Base-by-base conservation (phyloP, 2,113 vertebrate genomes). In the Prietella phreatophila region DNA sequence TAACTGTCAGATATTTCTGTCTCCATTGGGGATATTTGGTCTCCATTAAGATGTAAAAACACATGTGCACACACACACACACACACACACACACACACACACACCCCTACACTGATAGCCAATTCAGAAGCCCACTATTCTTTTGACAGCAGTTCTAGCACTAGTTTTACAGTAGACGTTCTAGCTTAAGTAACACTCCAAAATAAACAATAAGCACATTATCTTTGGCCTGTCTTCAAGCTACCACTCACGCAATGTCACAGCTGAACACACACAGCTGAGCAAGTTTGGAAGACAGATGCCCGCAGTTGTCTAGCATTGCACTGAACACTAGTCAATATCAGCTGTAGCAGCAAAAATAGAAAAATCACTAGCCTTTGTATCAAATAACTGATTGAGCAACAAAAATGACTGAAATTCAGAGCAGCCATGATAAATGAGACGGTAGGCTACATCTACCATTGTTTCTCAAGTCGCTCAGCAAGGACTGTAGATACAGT, bases 141-240 rank as follows among this genome's bases (percentile, higher is more conserved):
- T 58, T 75, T 75, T 85, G 22, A 60, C 42, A 58, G 7, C 17
- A 1, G 1, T 39, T 25, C 56, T 82, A 81, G 55, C 79, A 58
- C n/a, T 22, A 39, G 80, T 20, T 3, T 22, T 61, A 15, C 20
- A 61, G 80, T 58, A 58, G 56, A 60, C 7, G 61, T 60, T 61
- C 20, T 39, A 61, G 33, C 56, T 60, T 60, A 36, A 82, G 56
- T 2, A 60, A 60, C 10, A 36, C 20, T 82, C 80, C 56, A 82
- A 82, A 61, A 82, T 82, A 82, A 60, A 82, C 33, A 60, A 61
- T 82, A 61, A 39, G 56, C 33, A 82, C 55, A 39, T 82, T 82
- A 82, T 82, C 58, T 39, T 39, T 82, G 56, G 73, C 85, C 75
- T 79, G 39, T 33, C 33, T 73, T 56, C 53, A 56, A 85, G 50